Evolutionary conservation across 2,888 invertebrate species (phyloP), one percentile per base, ranked within the genome.

Genomic region (Rhamnusium bicolor): DNA sequence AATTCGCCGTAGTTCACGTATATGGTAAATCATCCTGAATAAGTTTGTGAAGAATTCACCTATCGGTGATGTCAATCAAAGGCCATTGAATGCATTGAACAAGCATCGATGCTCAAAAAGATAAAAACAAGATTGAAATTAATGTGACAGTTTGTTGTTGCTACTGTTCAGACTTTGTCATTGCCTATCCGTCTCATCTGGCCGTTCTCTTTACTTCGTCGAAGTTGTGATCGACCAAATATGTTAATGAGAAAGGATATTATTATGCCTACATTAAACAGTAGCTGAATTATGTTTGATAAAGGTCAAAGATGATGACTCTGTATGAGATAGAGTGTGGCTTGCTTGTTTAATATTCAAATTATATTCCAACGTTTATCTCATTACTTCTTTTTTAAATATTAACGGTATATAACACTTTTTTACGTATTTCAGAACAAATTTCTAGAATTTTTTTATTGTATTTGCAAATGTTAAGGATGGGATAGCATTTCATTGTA

Each of bases 131-230:
- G 76, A 78, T 73, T 76, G 76, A 78, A 79, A 78, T 74, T 74
- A 79, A 79, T 79, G 79, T 79, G 78, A 74, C 80, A 73, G 76
- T 76, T 75, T 53, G 74, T 73, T 75, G 73, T 77, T 69, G 79
- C 80, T 80, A 79, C 80, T 72, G 80, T 80, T 79, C 65, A 63
- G 70, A 77, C 75, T 73, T 79, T 77, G 79, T 79, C 78, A 77
- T 63, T 76, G 72, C 73, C 72, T 74, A 76, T 76, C 72, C 73
- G 65, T 73, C 73, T 73, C 65, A 61, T 61, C 72, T 29, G 56
- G 53, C 60, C 63, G 21, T 74, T 68, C 62, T 74, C 60, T 68
- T 60, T 60, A 29, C 18, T 32, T 18, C 53, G 40, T 65, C 65
- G 72, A 72, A 27, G 68, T 40, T 40, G 65, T 73, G 73, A 73